phyloP scores from a whole-genome alignment of 2,888 invertebrate genomes.

The Ceraclea dissimilis region DNA sequence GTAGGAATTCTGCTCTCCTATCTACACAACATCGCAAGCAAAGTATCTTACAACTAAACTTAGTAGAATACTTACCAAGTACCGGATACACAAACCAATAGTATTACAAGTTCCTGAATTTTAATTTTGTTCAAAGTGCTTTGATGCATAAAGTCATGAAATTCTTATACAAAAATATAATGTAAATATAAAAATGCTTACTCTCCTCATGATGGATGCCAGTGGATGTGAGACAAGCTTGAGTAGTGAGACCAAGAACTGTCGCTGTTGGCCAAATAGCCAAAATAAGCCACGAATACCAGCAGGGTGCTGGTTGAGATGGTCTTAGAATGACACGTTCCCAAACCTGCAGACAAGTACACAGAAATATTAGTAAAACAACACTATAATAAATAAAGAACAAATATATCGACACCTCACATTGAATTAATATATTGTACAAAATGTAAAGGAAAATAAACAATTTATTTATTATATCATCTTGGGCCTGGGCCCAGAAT shows the following conservation, averaged over 20 bases:
- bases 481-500: too few species aligned
- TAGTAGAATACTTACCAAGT: too few species aligned
- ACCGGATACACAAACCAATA: too few species aligned
- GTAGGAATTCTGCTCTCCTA: too few species aligned
- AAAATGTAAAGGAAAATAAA: too few species aligned
- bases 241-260: constrained; percentile 59
- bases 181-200: constrained; percentile 32
- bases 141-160: too few species aligned
- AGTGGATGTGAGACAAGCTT: constrained; percentile 61
- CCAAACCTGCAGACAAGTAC: constrained; percentile 42
- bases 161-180: too few species aligned
- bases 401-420: neutral
- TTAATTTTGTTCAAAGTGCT: too few species aligned
- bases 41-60: too few species aligned
- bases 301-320: constrained; percentile 52
- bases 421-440: neutral
- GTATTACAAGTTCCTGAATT: too few species aligned
- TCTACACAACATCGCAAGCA: too few species aligned
- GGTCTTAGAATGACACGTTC: constrained; percentile 55
- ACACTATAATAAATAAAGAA: neutral
- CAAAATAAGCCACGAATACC: constrained; percentile 66
- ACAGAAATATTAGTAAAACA: neutral
- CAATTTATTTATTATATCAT: too few species aligned
- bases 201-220: constrained; percentile 55
- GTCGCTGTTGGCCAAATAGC: constrained; percentile 66